A percentile compares a stretch with the other conserved stretches of the same genome.
These are phyloP conservation scores for Drosophila flavopinicola DNA, from an alignment of 2,888 invertebrate species.

Conservation along the genomic window DNA sequence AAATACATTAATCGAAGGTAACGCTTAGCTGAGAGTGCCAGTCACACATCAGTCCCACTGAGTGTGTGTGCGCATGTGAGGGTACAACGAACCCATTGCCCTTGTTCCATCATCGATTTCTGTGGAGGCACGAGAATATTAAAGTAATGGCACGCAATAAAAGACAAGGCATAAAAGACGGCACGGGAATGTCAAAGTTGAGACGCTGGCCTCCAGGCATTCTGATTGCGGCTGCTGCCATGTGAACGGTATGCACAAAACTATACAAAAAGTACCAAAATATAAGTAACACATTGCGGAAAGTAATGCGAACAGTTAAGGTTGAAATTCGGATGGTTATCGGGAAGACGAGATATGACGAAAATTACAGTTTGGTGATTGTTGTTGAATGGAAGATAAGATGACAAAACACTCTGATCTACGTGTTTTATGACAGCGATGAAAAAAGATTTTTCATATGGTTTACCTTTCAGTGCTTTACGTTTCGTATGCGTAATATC, in stretches of 20 bases:
- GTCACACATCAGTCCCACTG: slow-evolving; percentile 35
- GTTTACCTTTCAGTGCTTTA: slow-evolving; percentile 7
- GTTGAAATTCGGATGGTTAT: slow-evolving; percentile 6
- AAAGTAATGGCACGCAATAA: slow-evolving; percentile 68
- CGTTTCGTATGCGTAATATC: slow-evolving; percentile 29
- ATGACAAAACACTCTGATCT: slow-evolving; percentile 40
- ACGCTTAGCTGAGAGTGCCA: slow-evolving; percentile 33
- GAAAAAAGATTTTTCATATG: slow-evolving; percentile 19
- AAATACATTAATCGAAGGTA: slow-evolving; percentile 65
- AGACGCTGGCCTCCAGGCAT: slow-evolving; percentile 23
- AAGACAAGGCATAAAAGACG: slow-evolving; percentile 48
- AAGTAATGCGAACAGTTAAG: slow-evolving; percentile 8
- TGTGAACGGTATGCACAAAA: slow-evolving; percentile 54
- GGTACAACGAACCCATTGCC: slow-evolving; percentile 42
- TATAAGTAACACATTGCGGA: slow-evolving; percentile 35
- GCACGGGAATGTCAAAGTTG: slow-evolving; percentile 61
- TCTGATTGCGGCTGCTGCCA: slow-evolving; percentile 36
- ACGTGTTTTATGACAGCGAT: background rate
- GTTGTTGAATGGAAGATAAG: slow-evolving; percentile 11
- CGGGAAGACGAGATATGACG: slow-evolving; percentile 7
- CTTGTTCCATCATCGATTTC: slow-evolving; percentile 46
- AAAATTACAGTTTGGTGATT: slow-evolving; percentile 45
- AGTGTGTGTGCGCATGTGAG: slow-evolving; percentile 28
- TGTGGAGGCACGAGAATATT: slow-evolving; percentile 49
- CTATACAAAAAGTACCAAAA: background rate